phyloP scores from a whole-genome alignment of 2,888 invertebrate species.

The Epsilonema sp. region DNA sequence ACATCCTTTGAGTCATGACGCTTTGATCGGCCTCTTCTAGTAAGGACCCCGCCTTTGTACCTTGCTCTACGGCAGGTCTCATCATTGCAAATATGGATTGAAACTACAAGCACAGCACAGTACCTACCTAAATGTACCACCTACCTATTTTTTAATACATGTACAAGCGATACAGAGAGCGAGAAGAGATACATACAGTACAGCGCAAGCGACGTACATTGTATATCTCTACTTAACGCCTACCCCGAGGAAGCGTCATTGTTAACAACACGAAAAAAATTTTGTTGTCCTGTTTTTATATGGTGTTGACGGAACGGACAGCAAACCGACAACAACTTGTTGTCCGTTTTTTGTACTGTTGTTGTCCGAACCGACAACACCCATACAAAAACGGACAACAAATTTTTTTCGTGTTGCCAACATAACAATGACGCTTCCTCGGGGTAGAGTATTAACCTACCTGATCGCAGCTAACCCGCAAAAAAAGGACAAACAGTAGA shows the following conservation, averaged over 20 bases:
- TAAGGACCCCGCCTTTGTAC: conserved; percentile 41
- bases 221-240: too few species aligned
- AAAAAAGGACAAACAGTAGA: conserved; percentile 66
- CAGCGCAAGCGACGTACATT: too few species aligned
- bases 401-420: too few species aligned
- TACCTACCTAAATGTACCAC: background rate
- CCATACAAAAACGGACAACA: too few species aligned
- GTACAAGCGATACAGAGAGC: too few species aligned
- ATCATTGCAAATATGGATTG: conserved; percentile 59
- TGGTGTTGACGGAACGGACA: too few species aligned
- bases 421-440: too few species aligned
- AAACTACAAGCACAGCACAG: conserved; percentile 40
- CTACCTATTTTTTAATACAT: background rate
- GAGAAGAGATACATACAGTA: background rate
- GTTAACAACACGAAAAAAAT: too few species aligned
- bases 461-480: conserved; percentile 58
- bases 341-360: too few species aligned
- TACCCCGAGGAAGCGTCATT: too few species aligned
- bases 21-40: conserved; percentile 37
- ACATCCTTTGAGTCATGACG: conserved; percentile 51
- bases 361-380: too few species aligned
- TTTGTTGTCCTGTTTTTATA: too few species aligned
- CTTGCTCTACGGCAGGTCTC: conserved; percentile 62
- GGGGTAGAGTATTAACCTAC: conserved; percentile 20
- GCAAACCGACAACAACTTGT: conserved; percentile 5